Percentiles rank a stretch among this genome's conserved stretches.
Evolutionary conservation across 2,888 invertebrate species (phyloP).

Genomic region (Cancer borealis): DNA sequence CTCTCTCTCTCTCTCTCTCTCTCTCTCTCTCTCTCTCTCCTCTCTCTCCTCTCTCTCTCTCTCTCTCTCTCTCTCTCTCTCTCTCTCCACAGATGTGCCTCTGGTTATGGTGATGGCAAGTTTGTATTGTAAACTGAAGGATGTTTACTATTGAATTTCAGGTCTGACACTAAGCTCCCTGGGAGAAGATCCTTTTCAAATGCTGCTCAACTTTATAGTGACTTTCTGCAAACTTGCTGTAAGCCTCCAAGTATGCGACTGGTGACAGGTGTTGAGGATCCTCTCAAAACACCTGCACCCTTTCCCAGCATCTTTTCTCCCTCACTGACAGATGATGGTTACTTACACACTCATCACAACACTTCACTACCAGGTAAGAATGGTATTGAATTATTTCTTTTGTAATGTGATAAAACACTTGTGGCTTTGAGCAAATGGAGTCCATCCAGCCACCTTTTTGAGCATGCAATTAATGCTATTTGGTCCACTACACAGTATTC

Average conservation of each 20-base stretch:
- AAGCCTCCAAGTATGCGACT: conserved; percentile 50
- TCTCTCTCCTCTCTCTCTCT: conserved; percentile 20
- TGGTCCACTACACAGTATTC: too few species aligned
- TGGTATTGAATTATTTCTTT: too few species aligned
- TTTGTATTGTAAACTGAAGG: background rate
- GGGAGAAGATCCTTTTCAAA: background rate
- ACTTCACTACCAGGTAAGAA: conserved; percentile 26
- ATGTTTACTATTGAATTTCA: conserved; percentile 21
- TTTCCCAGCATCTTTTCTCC: conserved; percentile 59
- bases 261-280: conserved; percentile 31
- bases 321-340: conserved; percentile 54
- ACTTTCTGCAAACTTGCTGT: conserved; percentile 34
- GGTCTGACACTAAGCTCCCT: conserved; percentile 38
- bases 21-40: background rate
- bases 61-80: conserved; percentile 29
- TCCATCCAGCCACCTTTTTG: too few species aligned
- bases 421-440: too few species aligned
- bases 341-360: background rate
- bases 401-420: too few species aligned
- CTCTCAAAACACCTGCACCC: conserved; percentile 54
- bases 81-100: too few species aligned
- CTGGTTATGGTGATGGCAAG: background rate
- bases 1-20: background rate
- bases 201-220: conserved; percentile 56
- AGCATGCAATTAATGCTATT: too few species aligned